Evolutionary conservation across 2,797 vertebrate genomes (phyloP).

Genomic region (Centropyge bicolor): DNA sequence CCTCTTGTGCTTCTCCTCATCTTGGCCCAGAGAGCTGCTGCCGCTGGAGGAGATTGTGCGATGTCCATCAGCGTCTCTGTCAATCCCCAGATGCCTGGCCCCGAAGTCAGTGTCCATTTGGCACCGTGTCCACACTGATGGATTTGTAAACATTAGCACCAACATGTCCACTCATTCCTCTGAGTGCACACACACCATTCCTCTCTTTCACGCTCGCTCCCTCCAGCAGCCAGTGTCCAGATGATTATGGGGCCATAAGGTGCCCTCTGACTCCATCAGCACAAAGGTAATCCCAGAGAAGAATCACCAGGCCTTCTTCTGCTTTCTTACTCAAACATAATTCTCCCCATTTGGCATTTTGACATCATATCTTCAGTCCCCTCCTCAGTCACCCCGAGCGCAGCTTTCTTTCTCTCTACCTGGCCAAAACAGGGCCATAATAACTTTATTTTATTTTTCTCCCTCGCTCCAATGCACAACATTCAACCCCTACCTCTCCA

Average conservation of each 20-base stretch:
- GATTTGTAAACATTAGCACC: conserved; percentile 84
- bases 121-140: conserved; percentile 79
- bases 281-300: conserved; percentile 86
- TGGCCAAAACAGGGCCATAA: conserved; percentile 76
- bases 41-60: conserved; percentile 52
- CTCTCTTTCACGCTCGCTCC: conserved; percentile 42
- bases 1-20: conserved; percentile 48
- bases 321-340: conserved; percentile 83
- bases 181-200: conserved; percentile 28
- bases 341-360: conserved; percentile 83
- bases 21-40: conserved; percentile 18
- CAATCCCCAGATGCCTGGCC: conserved; percentile 74
- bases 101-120: conserved; percentile 83
- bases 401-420: conserved; percentile 56
- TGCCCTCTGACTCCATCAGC: conserved; percentile 83
- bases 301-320: conserved; percentile 80
- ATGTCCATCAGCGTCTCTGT: conserved; percentile 65
- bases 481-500: conserved; percentile 85
- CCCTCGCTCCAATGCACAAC: conserved; percentile 80
- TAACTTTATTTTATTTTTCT: conserved; percentile 86
- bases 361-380: conserved; percentile 78
- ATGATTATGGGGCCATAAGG: conserved; percentile 75
- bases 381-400: conserved; percentile 52
- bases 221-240: conserved; percentile 69
- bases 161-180: conserved; percentile 51